phyloP scores from a whole-genome alignment of 2,113 vertebrate species.

The Poecilia latipinna region DNA sequence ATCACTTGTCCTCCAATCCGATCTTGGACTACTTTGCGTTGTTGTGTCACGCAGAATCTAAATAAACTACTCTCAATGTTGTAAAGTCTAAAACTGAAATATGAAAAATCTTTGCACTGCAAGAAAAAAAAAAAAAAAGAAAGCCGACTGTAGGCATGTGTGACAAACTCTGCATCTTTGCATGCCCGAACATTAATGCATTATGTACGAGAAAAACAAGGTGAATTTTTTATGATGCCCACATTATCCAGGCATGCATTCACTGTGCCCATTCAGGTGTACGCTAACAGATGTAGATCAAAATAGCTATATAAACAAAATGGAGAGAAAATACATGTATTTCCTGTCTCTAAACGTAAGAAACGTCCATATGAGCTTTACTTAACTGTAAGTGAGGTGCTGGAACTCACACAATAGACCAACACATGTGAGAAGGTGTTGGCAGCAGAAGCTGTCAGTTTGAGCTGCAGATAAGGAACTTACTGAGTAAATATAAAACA shows the following conservation, averaged over 20 bases:
- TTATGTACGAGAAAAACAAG: slow-evolving; percentile 67
- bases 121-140: background rate
- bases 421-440: slow-evolving; percentile 21
- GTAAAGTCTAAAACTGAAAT: background rate
- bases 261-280: background rate
- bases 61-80: background rate
- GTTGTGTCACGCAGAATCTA: no score
- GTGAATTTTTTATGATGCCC: slow-evolving; percentile 72
- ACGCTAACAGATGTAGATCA: slow-evolving; percentile 15
- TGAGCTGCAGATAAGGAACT: slow-evolving; percentile 38
- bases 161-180: slow-evolving; percentile 26
- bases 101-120: background rate
- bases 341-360: slow-evolving; percentile 1
- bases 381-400: background rate
- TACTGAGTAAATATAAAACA: slow-evolving; percentile 57
- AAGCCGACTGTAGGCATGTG: background rate
- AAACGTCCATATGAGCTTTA: background rate
- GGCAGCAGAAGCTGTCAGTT: slow-evolving; percentile 29
- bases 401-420: slow-evolving; percentile 19
- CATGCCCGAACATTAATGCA: slow-evolving; percentile 59
- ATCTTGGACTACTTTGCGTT: background rate
- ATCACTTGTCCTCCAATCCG: background rate
- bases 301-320: slow-evolving; percentile 37
- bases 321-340: slow-evolving; percentile 21
- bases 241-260: slow-evolving; percentile 4